A percentile compares a stretch with the other conserved stretches of the same genome.
Evolutionary conservation across 2,113 vertebrate species (phyloP).

Genomic region (Prionailurus viverrinus): DNA sequence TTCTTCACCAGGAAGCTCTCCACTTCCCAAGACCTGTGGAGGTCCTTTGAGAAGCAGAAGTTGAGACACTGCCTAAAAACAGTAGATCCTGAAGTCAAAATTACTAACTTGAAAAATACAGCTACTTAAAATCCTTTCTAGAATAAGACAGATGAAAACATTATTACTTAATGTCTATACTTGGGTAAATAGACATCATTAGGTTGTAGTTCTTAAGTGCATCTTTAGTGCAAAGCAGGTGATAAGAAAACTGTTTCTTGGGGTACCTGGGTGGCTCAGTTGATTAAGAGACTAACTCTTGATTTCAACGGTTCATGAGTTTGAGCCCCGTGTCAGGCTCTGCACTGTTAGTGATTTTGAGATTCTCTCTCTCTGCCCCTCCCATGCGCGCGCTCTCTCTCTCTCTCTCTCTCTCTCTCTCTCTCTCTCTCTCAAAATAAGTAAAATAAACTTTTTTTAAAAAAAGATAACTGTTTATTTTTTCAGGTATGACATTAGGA

Average conservation of each 20-base stretch:
- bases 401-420: no score
- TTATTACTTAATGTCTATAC: background rate
- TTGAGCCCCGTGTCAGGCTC: no score
- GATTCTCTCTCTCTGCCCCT: no score
- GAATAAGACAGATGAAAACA: background rate
- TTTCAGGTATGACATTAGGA: background rate
- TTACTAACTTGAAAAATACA: background rate
- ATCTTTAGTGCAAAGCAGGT: background rate
- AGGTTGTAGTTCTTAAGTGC: background rate
- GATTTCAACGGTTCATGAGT: no score
- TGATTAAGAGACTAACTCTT: no score
- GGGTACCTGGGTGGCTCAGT: no score
- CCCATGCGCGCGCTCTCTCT: no score
- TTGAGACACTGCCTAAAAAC: background rate
- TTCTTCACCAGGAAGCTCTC: background rate
- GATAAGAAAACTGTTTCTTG: background rate
- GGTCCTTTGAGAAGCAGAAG: background rate
- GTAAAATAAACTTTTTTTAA: no score
- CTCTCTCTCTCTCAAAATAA: no score
- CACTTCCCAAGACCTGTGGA: background rate
- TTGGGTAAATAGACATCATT: background rate
- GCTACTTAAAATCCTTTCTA: background rate
- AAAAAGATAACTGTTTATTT: background rate
- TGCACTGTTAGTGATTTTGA: no score
- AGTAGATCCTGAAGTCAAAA: background rate